Evolutionary conservation across 2,888 invertebrate species (phyloP).

Genomic region (Chymomyza caudatula): DNA sequence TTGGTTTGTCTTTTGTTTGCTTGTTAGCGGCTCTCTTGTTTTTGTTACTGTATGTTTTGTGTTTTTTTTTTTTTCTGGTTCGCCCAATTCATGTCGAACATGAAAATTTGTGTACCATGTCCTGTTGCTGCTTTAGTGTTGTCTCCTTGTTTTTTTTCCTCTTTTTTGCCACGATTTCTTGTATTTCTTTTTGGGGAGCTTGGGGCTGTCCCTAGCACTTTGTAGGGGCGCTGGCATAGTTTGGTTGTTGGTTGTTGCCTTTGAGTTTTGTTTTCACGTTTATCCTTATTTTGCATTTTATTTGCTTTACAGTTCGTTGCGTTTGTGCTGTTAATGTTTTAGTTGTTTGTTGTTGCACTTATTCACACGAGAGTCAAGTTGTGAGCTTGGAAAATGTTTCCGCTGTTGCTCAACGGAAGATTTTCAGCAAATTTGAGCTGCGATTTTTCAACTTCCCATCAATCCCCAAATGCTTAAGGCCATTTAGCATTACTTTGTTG

Average conservation of each 20-base stretch:
- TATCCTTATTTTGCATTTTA: slow-evolving; percentile 20
- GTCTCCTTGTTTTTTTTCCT: slow-evolving; percentile 8
- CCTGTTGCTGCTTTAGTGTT: slow-evolving; percentile 22
- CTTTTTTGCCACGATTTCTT: slow-evolving; percentile 19
- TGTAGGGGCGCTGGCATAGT: background rate
- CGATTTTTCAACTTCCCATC: slow-evolving; percentile 15
- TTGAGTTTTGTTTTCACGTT: background rate
- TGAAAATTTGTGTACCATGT: slow-evolving; percentile 60
- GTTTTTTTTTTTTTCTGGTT: slow-evolving; percentile 3
- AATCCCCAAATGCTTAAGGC: background rate
- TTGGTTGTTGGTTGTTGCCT: slow-evolving; percentile 24
- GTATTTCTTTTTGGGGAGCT: slow-evolving; percentile 4
- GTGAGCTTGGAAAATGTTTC: slow-evolving; percentile 1
- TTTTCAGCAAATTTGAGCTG: slow-evolving; percentile 18
- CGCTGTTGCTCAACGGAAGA: background rate
- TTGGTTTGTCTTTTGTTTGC: slow-evolving; percentile 15
- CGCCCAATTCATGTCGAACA: slow-evolving; percentile 63
- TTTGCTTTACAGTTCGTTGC: slow-evolving; percentile 45
- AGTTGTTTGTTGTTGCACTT: background rate
- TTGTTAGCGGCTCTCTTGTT: slow-evolving; percentile 30
- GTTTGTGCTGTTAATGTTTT: slow-evolving; percentile 2
- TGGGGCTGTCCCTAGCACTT: slow-evolving; percentile 10
- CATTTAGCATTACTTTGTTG: slow-evolving; percentile 13
- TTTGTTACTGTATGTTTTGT: background rate
- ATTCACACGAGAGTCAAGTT: background rate